Base-by-base conservation (phyloP, 2,888 invertebrate species). In the Bruchidius siliquastri region DNA sequence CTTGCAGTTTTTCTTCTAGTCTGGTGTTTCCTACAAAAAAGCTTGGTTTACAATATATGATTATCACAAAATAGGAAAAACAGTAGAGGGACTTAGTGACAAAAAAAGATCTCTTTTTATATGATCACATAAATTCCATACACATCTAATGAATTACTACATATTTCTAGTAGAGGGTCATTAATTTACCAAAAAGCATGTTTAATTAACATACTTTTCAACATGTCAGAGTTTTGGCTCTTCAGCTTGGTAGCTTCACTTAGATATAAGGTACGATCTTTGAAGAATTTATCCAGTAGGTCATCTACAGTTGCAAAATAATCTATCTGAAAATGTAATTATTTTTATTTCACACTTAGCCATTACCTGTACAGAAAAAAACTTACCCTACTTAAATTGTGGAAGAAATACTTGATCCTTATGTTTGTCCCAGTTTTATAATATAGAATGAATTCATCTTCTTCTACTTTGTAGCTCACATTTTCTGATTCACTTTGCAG, bases 1-100 rank as follows among this genome's bases (percentile, higher is more conserved):
- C 81, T 69, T 79, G 74, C 22, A 83, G 70, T 76, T 82, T 81
- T 21, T 49, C 68, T 73, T 79, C 76, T 68, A 79, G 77, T 21
- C 73, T 73, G 20, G 70, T 32, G 32, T 78, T 78, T 30, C 69
- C 81, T 82, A 73, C 70, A 78, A 77, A 73, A 30, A n/a, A n/a
- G n/a, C n/a, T n/a, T n/a, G n/a, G n/a, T n/a, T n/a, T n/a, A n/a
- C n/a, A n/a, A n/a, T n/a, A n/a, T n/a, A n/a, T n/a, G n/a, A n/a
- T n/a, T n/a, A n/a, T n/a, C n/a, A 26, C 8, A 26, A 26, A 4
- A 4, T 26, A 4, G 3, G 8, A 26, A 4, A 26, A 8, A 76
- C 26, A 49, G 67, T 20, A 10, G 26, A 71, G 26, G 1, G 20
- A 30, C 26, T n/a, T n/a, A 67, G 2, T 49, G 67, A 21, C 26